Percentiles rank a stretch among this genome's conserved stretches.
These are phyloP conservation scores for Lymantria monacha DNA, from an alignment of 2,888 invertebrate genomes.

Conservation along the genomic window DNA sequence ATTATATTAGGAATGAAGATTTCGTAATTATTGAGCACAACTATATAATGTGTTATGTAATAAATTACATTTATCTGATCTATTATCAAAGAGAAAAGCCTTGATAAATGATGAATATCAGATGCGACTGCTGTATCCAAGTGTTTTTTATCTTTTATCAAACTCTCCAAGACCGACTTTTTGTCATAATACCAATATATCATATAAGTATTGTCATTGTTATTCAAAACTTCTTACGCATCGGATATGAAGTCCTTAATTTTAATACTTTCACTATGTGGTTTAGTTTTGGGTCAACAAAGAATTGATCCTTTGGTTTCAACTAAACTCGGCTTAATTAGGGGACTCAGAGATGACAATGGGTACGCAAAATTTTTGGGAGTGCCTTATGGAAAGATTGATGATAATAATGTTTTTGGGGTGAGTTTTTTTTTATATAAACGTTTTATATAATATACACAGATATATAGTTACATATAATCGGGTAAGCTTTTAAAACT, in stretches of 20 bases:
- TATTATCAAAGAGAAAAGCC: background rate
- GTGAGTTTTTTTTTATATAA: conserved; percentile 16
- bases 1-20: too few species aligned
- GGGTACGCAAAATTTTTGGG: conserved; percentile 36
- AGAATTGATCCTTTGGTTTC: conserved; percentile 31
- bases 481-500: too few species aligned
- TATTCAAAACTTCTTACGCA: background rate
- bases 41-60: background rate
- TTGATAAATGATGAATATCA: background rate
- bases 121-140: background rate
- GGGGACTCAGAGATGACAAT: conserved; percentile 21
- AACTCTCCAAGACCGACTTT: background rate
- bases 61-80: background rate
- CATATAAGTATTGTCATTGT: too few species aligned
- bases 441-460: too few species aligned
- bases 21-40: too few species aligned
- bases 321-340: conserved; percentile 27
- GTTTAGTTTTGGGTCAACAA: conserved; percentile 1
- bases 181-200: background rate
- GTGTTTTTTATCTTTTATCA: background rate
- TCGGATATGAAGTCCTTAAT: conserved; percentile 5
- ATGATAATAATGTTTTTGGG: conserved; percentile 31
- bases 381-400: conserved; percentile 34
- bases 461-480: too few species aligned
- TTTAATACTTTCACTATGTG: conserved; percentile 4